phyloP scores from a whole-genome alignment of 92 coral and sea anemone genomes.

The Actinernus sp. region DNA sequence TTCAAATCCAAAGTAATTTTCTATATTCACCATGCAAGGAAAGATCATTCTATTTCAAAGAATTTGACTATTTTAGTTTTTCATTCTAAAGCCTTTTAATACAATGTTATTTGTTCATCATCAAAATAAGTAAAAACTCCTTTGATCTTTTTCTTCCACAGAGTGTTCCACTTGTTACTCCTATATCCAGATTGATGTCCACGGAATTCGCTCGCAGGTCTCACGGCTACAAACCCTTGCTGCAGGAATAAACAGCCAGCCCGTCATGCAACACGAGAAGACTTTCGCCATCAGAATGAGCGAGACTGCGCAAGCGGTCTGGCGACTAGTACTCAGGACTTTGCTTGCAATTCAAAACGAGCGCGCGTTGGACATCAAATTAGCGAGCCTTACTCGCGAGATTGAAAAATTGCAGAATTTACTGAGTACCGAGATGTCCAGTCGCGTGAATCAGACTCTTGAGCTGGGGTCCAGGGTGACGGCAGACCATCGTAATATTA shows the following conservation, averaged over 20 bases:
- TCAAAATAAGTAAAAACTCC: no score
- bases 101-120: no score
- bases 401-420: constrained; percentile 16
- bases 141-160: constrained; percentile 21
- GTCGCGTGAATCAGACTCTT: constrained; percentile 12
- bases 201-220: constrained; percentile 61
- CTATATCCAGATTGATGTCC: constrained; percentile 72
- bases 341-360: constrained; percentile 29
- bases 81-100: no score
- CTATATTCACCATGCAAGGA: no score
- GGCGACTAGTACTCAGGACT: constrained; percentile 22
- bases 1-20: no score
- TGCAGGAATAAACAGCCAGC: constrained; percentile 26
- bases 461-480: not conserved
- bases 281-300: constrained; percentile 63
- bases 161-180: constrained; percentile 89
- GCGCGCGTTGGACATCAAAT: constrained; percentile 28
- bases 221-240: constrained; percentile 26
- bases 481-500: constrained; percentile 3
- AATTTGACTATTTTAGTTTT: no score
- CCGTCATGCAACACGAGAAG: constrained; percentile 50
- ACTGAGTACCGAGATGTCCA: constrained; percentile 2
- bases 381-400: constrained; percentile 29
- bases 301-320: constrained; percentile 48
- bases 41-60: no score